Percentiles rank a stretch among this genome's conserved stretches.
These are phyloP conservation scores for Polyploca ridens DNA, from an alignment of 2,888 invertebrate species.

Conservation along the genomic window DNA sequence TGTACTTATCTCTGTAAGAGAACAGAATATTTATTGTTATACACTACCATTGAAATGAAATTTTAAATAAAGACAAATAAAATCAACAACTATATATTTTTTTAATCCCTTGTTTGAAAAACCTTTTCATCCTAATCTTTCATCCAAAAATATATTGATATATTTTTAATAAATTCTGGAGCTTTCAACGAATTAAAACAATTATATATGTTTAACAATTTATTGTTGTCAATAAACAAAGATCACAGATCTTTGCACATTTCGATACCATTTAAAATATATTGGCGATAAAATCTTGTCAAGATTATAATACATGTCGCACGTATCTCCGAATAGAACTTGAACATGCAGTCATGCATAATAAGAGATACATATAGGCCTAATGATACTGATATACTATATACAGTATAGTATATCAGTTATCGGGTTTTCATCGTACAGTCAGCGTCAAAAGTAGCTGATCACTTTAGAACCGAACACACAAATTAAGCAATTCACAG, in stretches of 20 bases:
- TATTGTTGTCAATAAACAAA: slow-evolving; percentile 75
- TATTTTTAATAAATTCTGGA: no score
- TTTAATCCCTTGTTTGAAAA: no score
- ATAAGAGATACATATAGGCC: background rate
- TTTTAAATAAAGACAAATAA: slow-evolving; percentile 79
- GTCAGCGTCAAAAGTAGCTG: no score
- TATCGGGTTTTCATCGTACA: no score
- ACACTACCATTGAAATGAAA: slow-evolving; percentile 76
- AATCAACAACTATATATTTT: slow-evolving; percentile 40
- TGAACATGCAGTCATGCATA: background rate
- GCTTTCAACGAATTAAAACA: slow-evolving; percentile 27
- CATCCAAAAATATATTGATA: no score
- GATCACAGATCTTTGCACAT: slow-evolving; percentile 75
- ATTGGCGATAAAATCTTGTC: slow-evolving; percentile 39
- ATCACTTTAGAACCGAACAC: no score
- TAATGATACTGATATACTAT: no score
- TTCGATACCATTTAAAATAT: slow-evolving; percentile 61
- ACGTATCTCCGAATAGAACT: slow-evolving; percentile 1
- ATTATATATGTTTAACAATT: slow-evolving; percentile 67
- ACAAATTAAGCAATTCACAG: no score
- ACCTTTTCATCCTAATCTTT: no score
- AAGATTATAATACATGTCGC: slow-evolving; percentile 19
- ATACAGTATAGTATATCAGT: no score
- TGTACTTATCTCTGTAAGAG: slow-evolving; percentile 76
- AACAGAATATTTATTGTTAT: slow-evolving; percentile 82